Evolutionary conservation across 2,113 vertebrate species (phyloP), one percentile per base, ranked within the genome.

Genomic region (Oreocharis arfaki): DNA sequence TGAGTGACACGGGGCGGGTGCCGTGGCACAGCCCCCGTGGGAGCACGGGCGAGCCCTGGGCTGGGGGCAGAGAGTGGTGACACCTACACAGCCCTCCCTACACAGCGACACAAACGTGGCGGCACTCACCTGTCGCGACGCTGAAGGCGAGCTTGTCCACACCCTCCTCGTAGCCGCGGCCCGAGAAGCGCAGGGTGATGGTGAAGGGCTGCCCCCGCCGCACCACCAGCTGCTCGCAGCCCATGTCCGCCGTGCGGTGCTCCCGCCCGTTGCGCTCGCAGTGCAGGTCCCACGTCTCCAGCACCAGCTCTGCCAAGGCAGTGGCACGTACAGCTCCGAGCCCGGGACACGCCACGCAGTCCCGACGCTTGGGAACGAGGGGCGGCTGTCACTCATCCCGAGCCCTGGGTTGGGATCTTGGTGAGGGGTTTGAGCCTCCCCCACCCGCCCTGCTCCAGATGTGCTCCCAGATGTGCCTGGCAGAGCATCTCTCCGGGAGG

Each of bases 131-230:
- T 4, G 99, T 99, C 96, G 98, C 96, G 0, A 96, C 98, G 5
- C 92, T 91, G 90, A 98, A 98, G 81, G 97, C 78, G 7, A 99
- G 97, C 32, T 96, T 97, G 95, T 98, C 98, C 96, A 97, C 80
- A 1, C 98, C 97, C 3, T 98, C 97, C 42, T 99, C 96, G 4
- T 98, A 99, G 65, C 13, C 87, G 3, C 98, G 98, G 17, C 98
- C 98, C 3, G 95, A 95, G 39, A 99, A 99, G 91, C 93, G 69
- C 84, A 99, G 98, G 4, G 96, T 98, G 97, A 99, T 68, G 37
- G 75, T 39, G 96, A 99, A 99, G 24, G 95, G 67, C 90, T 99
- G 99, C 1, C 99, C 99, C 37, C 99, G 97, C 63, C 99, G 98
- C 73, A 99, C 96, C 13, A 99, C 98, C 92, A 99, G 98, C 49